Evolutionary conservation across 2,113 vertebrate genomes (phyloP).

Genomic region (Syrmaticus mikado): DNA sequence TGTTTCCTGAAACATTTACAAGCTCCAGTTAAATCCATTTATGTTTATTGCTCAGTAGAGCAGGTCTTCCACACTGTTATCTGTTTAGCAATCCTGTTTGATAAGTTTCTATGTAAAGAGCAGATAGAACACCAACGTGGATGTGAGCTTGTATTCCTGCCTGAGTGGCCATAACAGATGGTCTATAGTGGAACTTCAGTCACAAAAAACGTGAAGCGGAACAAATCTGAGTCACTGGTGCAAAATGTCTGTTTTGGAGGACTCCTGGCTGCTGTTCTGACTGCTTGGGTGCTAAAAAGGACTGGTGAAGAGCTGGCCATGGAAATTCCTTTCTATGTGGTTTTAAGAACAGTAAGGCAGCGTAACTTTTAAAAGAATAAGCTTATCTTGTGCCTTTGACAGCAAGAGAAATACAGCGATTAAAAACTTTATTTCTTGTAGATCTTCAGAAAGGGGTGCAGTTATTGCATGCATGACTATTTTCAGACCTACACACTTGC

Average conservation of each 20-base stretch:
- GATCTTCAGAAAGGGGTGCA: background rate
- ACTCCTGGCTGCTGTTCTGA: background rate
- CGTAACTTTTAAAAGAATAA: background rate
- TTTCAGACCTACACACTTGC: background rate
- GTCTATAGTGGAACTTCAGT: constrained; percentile 14
- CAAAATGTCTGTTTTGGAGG: background rate
- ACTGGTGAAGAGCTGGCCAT: background rate
- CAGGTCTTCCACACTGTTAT: background rate
- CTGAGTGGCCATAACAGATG: constrained; percentile 29
- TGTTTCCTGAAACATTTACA: background rate
- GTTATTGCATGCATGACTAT: background rate
- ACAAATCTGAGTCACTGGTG: constrained; percentile 27
- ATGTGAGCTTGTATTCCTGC: background rate
- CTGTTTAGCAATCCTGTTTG: background rate
- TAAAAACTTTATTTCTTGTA: background rate
- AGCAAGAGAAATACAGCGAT: background rate
- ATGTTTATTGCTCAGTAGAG: background rate
- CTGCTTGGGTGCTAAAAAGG: background rate
- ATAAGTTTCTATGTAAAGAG: background rate
- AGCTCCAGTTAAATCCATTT: constrained; percentile 8
- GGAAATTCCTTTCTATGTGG: background rate
- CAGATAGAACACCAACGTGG: background rate
- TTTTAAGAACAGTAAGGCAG: background rate
- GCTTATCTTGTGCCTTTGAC: background rate
- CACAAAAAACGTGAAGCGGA: background rate